Conservation (phyloP, 2,888 invertebrate species). For the Perithous albicinctus region DNA sequence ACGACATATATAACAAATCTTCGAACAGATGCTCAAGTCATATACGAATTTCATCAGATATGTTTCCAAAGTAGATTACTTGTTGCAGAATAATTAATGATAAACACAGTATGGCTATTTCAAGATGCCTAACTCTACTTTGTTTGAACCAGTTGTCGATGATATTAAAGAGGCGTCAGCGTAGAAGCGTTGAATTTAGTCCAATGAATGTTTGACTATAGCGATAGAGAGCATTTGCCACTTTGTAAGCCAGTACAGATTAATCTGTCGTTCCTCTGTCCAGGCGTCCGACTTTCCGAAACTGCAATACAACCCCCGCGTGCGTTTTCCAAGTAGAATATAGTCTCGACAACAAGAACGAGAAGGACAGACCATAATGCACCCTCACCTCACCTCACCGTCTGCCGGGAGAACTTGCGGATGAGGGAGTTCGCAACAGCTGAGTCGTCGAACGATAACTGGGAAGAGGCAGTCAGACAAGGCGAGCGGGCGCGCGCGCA, state of each 20-base stretch:
- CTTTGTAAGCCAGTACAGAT: constrained; percentile 50
- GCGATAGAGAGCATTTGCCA: constrained; percentile 51
- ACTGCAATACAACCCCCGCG: constrained; percentile 47
- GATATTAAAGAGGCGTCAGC: neutral
- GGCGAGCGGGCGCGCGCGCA: constrained; percentile 38
- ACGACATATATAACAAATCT: too few species aligned
- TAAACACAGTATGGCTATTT: neutral
- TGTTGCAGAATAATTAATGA: neutral
- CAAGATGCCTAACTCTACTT: neutral
- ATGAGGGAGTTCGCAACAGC: constrained; percentile 81
- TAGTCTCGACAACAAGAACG: constrained; percentile 41
- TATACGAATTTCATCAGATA: too few species aligned
- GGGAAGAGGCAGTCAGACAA: constrained; percentile 31
- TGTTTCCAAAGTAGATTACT: too few species aligned
- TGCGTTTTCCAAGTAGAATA: constrained; percentile 50
- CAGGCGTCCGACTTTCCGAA: constrained; percentile 42
- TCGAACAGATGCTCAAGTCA: too few species aligned
- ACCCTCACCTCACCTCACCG: constrained; percentile 34
- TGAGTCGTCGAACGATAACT: constrained; percentile 77
- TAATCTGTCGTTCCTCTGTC: constrained; percentile 48
- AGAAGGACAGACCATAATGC: constrained; percentile 38
- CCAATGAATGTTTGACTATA: constrained; percentile 27
- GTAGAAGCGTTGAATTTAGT: neutral
- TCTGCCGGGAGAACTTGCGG: constrained; percentile 76
- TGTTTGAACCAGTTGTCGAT: neutral